A percentile compares a stretch with the other conserved stretches of the same genome.
Evolutionary conservation across 2,888 invertebrate genomes (phyloP).

Genomic region (Ligdia adustata): DNA sequence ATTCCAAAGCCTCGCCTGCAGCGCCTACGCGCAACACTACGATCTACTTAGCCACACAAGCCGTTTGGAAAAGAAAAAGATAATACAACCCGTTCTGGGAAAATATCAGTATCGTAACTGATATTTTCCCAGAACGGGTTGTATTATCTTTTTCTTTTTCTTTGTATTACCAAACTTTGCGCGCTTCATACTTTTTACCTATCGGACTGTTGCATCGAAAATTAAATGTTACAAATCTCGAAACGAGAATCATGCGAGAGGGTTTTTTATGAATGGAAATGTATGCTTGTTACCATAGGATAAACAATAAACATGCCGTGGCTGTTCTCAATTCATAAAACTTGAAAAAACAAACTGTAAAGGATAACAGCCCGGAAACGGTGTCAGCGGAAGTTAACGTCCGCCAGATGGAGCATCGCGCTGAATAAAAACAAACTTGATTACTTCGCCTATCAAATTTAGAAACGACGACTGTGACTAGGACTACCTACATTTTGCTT

Average conservation of each 20-base stretch:
- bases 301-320: conserved; percentile 65
- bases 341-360: conserved; percentile 69
- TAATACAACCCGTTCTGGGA: neutral
- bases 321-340: conserved; percentile 67
- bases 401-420: conserved; percentile 75
- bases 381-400: conserved; percentile 76
- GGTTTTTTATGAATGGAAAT: conserved; percentile 62
- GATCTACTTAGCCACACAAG: conserved; percentile 52
- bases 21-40: conserved; percentile 75
- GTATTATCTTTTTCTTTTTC: conserved; percentile 24
- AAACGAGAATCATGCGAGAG: neutral
- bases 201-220: too few species aligned
- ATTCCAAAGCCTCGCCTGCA: conserved; percentile 80
- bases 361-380: conserved; percentile 72
- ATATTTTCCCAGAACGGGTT: neutral
- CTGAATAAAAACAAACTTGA: conserved; percentile 35
- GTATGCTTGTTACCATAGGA: conserved; percentile 46
- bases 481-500: neutral
- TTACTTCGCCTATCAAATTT: conserved; percentile 15
- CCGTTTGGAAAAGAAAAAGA: conserved; percentile 31
- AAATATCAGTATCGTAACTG: too few species aligned
- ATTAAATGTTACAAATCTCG: too few species aligned
- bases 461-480: conserved; percentile 4
- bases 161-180: too few species aligned
- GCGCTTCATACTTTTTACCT: too few species aligned